A percentile compares a stretch with the other conserved stretches of the same genome.
These are phyloP conservation scores for Hyposoter dolosus DNA, from an alignment of 2,888 invertebrate genomes.

Conservation along the genomic window DNA sequence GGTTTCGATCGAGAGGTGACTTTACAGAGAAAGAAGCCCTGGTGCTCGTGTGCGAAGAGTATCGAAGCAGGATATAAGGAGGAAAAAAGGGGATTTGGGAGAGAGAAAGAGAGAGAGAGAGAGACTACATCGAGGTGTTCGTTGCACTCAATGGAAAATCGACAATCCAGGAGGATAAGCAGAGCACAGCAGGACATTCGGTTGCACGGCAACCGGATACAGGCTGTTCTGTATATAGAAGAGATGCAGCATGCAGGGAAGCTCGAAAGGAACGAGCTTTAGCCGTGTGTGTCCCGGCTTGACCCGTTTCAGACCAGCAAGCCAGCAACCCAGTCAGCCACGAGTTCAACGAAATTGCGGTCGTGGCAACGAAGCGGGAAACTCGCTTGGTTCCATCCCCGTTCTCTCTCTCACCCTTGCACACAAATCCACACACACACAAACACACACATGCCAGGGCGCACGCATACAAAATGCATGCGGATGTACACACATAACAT, in stretches of 20 bases:
- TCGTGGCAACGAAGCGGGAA: slow-evolving; percentile 67
- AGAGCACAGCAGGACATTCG: slow-evolving; percentile 49
- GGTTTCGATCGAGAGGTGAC: slow-evolving; percentile 26
- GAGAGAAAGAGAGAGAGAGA: too few relatives aligned
- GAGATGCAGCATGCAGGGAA: slow-evolving; percentile 7
- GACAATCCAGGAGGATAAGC: slow-evolving; percentile 43
- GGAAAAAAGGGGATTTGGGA: not conserved
- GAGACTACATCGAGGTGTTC: slow-evolving; percentile 39
- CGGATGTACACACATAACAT: not conserved
- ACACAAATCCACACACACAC: not conserved
- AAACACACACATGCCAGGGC: not conserved
- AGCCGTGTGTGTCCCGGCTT: slow-evolving; percentile 52
- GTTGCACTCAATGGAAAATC: slow-evolving; percentile 59
- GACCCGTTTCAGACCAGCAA: slow-evolving; percentile 62
- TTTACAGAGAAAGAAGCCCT: not conserved
- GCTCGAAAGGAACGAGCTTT: slow-evolving; percentile 50
- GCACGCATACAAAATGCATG: slow-evolving; percentile 9
- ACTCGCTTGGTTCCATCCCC: slow-evolving; percentile 52
- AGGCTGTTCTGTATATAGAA: slow-evolving; percentile 7
- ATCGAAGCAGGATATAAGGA: too few relatives aligned
- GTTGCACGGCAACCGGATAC: slow-evolving; percentile 53
- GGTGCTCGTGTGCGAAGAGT: not conserved
- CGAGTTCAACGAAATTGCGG: slow-evolving; percentile 66
- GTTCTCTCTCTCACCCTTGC: slow-evolving; percentile 18
- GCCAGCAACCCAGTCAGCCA: slow-evolving; percentile 64